A percentile compares a stretch with the other conserved stretches of the same genome.
phyloP scores from a whole-genome alignment of 2,797 vertebrate genomes.

The Neopelma chrysocephalum region DNA sequence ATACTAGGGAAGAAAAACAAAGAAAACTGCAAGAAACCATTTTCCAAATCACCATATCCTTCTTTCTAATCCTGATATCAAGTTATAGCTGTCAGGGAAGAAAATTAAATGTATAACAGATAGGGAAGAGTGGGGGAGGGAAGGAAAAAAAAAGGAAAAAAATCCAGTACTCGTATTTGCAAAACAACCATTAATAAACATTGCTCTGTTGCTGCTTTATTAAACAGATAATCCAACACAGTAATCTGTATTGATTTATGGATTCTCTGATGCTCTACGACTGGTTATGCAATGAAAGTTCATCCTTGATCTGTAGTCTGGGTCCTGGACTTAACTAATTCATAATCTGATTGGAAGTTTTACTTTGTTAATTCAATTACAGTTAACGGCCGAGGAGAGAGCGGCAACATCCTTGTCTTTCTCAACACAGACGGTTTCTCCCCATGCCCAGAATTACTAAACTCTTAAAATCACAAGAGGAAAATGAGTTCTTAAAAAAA shows the following conservation, averaged over 20 bases:
- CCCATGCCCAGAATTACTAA: slow-evolving; percentile 3
- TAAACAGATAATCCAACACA: slow-evolving; percentile 40
- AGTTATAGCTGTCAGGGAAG: not conserved
- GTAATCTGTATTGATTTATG: slow-evolving; percentile 30
- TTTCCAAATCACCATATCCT: not conserved
- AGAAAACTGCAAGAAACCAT: slow-evolving; percentile 40
- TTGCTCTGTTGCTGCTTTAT: slow-evolving; percentile 49
- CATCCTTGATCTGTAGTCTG: slow-evolving; percentile 8
- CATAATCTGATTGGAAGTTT: slow-evolving; percentile 29
- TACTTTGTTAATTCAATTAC: slow-evolving; percentile 41
- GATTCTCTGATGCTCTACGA: not conserved
- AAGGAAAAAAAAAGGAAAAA: not conserved
- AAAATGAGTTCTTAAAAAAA: not conserved
- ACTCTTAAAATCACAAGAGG: not conserved
- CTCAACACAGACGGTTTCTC: not conserved
- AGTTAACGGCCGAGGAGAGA: not conserved
- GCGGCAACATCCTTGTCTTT: not conserved
- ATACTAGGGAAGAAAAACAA: slow-evolving; percentile 10
- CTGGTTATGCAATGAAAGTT: slow-evolving; percentile 21
- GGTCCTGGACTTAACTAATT: slow-evolving; percentile 19
- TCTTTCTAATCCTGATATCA: not conserved
- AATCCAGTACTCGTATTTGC: not conserved
- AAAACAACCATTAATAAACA: slow-evolving; percentile 25
- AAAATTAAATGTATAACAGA: not conserved
- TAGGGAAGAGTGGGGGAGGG: not conserved